A percentile compares a stretch with the other conserved stretches of the same genome.
phyloP scores from a whole-genome alignment of 2,113 vertebrate species.

The Zapornia atra region DNA sequence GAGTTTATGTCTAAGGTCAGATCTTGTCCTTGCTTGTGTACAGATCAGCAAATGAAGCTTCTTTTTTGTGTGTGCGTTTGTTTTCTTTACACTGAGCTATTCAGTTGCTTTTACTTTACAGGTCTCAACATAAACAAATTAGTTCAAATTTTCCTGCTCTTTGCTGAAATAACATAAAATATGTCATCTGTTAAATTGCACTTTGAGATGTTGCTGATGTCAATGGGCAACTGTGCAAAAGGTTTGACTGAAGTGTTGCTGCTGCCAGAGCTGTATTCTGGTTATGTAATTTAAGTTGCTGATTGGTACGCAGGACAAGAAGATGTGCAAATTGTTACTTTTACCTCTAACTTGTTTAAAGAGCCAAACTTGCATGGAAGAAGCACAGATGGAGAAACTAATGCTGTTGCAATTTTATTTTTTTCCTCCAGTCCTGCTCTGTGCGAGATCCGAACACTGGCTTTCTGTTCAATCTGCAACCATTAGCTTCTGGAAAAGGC shows the following conservation, averaged over 20 bases:
- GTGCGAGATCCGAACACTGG: slow-evolving; percentile 86
- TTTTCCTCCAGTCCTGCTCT: slow-evolving; percentile 79
- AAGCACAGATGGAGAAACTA: not conserved
- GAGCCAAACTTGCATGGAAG: not conserved
- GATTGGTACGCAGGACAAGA: not conserved
- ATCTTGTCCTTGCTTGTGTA: not conserved
- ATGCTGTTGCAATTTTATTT: not conserved
- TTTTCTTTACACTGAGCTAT: not conserved
- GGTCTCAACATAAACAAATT: not conserved
- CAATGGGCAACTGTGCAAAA: not conserved
- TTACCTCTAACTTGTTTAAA: no score
- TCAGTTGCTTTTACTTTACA: not conserved
- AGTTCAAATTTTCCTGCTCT: not conserved
- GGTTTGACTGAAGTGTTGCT: not conserved
- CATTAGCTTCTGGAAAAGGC: slow-evolving; percentile 73
- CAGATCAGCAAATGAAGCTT: not conserved
- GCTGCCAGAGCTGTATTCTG: not conserved
- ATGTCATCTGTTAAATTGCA: not conserved
- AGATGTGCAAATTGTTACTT: not conserved
- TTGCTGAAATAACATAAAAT: not conserved
- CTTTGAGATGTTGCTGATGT: not conserved
- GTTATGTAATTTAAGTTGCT: not conserved
- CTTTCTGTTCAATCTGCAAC: slow-evolving; percentile 87
- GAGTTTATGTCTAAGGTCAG: not conserved
- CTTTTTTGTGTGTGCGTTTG: no score